Evolutionary conservation across 2,113 vertebrate species (phyloP), one percentile per base, ranked within the genome.

Genomic region (Poeciliopsis turrubarensis): DNA sequence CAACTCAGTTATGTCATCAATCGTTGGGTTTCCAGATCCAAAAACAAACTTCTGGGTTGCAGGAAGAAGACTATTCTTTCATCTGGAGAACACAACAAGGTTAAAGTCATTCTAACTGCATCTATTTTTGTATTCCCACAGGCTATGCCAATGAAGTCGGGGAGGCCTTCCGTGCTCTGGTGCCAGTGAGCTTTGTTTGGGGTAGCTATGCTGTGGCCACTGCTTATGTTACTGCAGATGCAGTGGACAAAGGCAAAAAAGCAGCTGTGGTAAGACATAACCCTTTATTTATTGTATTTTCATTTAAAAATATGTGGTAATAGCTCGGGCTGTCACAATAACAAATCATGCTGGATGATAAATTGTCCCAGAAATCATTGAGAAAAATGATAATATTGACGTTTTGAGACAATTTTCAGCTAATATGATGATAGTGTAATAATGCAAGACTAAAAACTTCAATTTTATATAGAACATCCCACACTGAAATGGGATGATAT

Each of bases 91-190:
- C n/a, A 61, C 41, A 47, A 60, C 13, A 57, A 47, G 37, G 54
- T 70, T 74, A 10, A 60, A n/a, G 17, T 14, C 9, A 29, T 29
- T 29, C 30, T 30, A n/a, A 26, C 15, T 69, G 32, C 8, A 17
- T 72, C 0, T 77, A 3, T 80, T 17, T 64, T 4, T 73, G 2
- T 70, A 0, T 77, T 39, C n/a, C 60, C 9, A 19, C 88, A 99
- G 98, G 98, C 68, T 99, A 99, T 0, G 95, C 98, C 80, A 99
- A 99, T 0, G 98, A 99, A 78, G 97, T 99, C 25, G 98, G 98
- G 0, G 98, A 99, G 86, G 95, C 98, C 0, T 99, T 99, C 80
- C 95, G 97, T 0, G 94, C 97, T 0, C 82, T 98, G 78, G 97
- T 98, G 60, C 97, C 97, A 0, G 85, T 94, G 44, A 91, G 93